Evolutionary conservation across 2,797 vertebrate genomes (phyloP).

Genomic region (Phylloscopus collybita): DNA sequence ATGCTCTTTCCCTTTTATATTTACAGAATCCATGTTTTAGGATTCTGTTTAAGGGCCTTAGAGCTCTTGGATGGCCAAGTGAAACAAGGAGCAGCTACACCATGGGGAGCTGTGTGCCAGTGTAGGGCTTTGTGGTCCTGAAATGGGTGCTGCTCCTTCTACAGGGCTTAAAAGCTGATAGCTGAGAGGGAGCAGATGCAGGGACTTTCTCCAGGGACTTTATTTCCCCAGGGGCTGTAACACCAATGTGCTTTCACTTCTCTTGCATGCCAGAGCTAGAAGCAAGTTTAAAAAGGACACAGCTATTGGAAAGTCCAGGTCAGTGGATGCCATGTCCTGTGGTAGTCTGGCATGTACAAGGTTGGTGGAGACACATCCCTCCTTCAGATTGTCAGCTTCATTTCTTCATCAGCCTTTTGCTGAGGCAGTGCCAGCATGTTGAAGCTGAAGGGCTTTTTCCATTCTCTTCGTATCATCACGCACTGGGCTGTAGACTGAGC

Average conservation of each 20-base stretch:
- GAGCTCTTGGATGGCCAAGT: not conserved
- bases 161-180: not conserved
- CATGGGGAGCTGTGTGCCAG: fast-evolving
- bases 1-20: not conserved
- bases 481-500: not conserved
- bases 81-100: not conserved
- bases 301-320: not conserved
- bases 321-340: not conserved
- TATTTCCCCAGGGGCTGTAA: not conserved
- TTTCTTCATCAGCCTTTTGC: not conserved
- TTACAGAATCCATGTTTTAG: not conserved
- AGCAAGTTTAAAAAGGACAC: not conserved
- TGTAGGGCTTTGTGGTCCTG: not conserved
- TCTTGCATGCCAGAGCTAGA: not conserved
- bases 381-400: not conserved
- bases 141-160: not conserved
- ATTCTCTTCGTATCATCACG: fast-evolving
- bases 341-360: not conserved
- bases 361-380: not conserved
- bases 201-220: not conserved
- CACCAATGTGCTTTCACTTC: not conserved
- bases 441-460: conserved; percentile 29
- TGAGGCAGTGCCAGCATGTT: not conserved
- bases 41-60: not conserved
- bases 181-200: not conserved